These are phyloP conservation scores for Regulus satrapa DNA, from an alignment of 2,113 vertebrate genomes.

Conservation along the genomic window DNA sequence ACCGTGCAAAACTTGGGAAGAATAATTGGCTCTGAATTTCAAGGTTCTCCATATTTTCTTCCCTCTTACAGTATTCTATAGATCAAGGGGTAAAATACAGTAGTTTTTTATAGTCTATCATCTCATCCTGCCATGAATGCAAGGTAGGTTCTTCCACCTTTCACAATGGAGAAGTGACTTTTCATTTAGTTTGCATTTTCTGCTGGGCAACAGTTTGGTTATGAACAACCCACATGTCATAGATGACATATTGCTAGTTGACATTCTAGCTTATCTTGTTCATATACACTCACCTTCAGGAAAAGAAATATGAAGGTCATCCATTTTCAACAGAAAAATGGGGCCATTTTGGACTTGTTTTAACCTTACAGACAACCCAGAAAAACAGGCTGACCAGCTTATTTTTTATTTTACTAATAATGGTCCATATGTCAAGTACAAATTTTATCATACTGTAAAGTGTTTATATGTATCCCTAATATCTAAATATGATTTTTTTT, in stretches of 20 bases:
- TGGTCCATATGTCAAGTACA: background rate
- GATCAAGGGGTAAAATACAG: background rate
- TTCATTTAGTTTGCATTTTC: background rate
- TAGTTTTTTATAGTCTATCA: background rate
- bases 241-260: background rate
- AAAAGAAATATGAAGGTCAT: background rate
- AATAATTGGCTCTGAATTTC: background rate
- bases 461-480: background rate
- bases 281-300: background rate
- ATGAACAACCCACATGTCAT: background rate
- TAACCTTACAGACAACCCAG: background rate
- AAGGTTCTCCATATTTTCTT: background rate
- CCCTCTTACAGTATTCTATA: background rate
- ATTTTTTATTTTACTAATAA: background rate
- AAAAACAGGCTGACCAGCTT: background rate
- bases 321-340: background rate
- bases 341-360: background rate
- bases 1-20: slow-evolving; percentile 1
- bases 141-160: background rate
- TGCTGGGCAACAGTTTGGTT: background rate
- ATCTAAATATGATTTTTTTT: background rate
- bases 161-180: background rate
- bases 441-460: background rate
- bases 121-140: background rate
- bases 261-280: background rate